phyloP scores from a whole-genome alignment of 2,113 vertebrate species.

The Excalfactoria chinensis region DNA sequence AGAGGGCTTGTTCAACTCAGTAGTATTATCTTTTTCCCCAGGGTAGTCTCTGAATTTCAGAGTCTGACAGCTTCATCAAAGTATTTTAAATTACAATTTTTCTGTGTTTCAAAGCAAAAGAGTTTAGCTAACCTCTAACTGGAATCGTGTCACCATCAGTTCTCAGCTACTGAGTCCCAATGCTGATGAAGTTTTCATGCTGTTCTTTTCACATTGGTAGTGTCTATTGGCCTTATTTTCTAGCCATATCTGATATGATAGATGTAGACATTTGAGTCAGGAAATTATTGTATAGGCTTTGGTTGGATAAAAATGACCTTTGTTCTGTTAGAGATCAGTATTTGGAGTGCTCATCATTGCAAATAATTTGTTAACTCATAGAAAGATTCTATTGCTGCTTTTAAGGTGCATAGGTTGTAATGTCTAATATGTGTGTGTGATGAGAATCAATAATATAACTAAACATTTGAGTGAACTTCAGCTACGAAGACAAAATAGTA shows the following conservation, averaged over 20 bases:
- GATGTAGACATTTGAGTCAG: neutral
- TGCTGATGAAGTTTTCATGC: neutral
- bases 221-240: neutral
- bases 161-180: neutral
- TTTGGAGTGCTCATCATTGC: neutral
- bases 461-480: neutral
- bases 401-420: neutral
- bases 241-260: neutral
- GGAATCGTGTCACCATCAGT: neutral
- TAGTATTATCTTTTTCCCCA: conserved; percentile 65
- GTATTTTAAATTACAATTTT: conserved; percentile 55
- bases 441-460: neutral
- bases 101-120: conserved; percentile 40
- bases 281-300: neutral
- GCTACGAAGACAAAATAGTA: neutral
- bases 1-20: conserved; percentile 46
- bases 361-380: neutral
- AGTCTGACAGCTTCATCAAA: conserved; percentile 70
- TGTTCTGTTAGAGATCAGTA: neutral
- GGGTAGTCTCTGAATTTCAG: conserved; percentile 64
- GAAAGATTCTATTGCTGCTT: neutral
- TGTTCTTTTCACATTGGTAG: neutral
- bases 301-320: neutral
- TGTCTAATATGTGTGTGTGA: neutral
- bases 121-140: conserved; percentile 25